These are phyloP conservation scores for Encarsia formosa DNA, from an alignment of 2,888 invertebrate species.

Conservation along the genomic window DNA sequence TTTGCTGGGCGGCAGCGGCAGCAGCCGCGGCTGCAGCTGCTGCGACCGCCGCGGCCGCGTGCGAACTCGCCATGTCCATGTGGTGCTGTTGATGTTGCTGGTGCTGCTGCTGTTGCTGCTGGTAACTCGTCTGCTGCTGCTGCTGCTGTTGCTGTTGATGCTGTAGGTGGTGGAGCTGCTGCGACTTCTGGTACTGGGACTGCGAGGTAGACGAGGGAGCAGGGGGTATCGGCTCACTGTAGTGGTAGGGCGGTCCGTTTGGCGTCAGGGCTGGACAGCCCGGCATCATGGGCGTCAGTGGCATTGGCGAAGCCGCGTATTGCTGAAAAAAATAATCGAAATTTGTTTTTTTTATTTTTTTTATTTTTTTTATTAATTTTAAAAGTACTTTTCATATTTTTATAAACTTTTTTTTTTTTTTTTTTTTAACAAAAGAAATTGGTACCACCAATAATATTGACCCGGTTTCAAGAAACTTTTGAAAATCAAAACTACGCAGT, in stretches of 20 bases:
- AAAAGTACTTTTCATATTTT: no score
- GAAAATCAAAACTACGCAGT: no score
- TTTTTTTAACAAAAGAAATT: no score
- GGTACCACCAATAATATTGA: no score
- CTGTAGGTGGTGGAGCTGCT: constrained; percentile 30
- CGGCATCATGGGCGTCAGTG: constrained; percentile 49
- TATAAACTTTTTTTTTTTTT: no score
- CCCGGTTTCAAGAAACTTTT: no score
- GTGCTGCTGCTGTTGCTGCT: constrained; percentile 12
- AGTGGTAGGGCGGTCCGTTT: constrained; percentile 56
- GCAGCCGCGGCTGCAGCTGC: constrained; percentile 47
- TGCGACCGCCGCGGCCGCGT: constrained; percentile 41
- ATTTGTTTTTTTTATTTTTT: no score
- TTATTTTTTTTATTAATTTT: no score
- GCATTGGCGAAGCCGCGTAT: constrained; percentile 49
- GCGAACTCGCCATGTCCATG: constrained; percentile 36
- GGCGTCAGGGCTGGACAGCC: constrained; percentile 48
- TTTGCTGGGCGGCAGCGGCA: constrained; percentile 37
- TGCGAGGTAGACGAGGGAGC: constrained; percentile 46
- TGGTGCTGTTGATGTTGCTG: constrained; percentile 48
- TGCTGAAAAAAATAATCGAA: constrained; percentile 25
- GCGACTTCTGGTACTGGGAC: constrained; percentile 46
- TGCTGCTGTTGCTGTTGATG: background rate
- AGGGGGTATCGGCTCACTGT: constrained; percentile 56
- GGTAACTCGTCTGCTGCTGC: background rate